Evolutionary conservation across 2,113 vertebrate species (phyloP), one percentile per base, ranked within the genome.

Genomic region (Colius striatus): DNA sequence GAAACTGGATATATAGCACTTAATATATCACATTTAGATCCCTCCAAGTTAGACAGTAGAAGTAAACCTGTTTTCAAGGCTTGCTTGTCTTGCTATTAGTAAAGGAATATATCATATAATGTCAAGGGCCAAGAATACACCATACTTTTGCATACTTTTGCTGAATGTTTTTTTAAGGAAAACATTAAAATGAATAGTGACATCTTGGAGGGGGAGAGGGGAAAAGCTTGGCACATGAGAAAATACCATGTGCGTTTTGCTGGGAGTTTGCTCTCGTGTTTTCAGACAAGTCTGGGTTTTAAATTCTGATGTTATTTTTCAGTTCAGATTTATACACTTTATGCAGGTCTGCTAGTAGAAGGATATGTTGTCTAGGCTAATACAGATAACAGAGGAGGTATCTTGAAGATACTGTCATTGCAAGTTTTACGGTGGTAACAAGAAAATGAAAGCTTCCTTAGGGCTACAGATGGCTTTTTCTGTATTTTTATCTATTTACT

Each of bases 341-440:
- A 50, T 82, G 45, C 54, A 38, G 45, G 30, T 82, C 74, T 61
- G 29, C 53, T 75, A 11, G 68, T 54, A 26, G 83, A 75, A 78
- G 27, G 34, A 13, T 72, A 15, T 45, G 38, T 68, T 82, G 66
- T 57, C 58, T 79, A 61, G 91, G 58, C 67, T 89, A 62, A 91
- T 63, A 65, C 8, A 72, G 57, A 61, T 89, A 75, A 81, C 38
- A 75, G 62, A 50, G 38, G 23, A 50, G 30, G 16, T 79, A 10
- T 92, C 50, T 75, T 78, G 47, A 79, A 89, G 77, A 76, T 89
- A 66, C 41, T 84, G 41, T 73, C 67, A 38, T 43, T 75, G 70
- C 71, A 89, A 87, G 58, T 89, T 95, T 84, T 92, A 45, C 66
- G 30, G 58, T 76, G 41, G 36, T 65, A 92, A 62, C 34, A 87